Base-by-base conservation (phyloP, 2,797 vertebrate genomes). In the Leptodactylus fallax region DNA sequence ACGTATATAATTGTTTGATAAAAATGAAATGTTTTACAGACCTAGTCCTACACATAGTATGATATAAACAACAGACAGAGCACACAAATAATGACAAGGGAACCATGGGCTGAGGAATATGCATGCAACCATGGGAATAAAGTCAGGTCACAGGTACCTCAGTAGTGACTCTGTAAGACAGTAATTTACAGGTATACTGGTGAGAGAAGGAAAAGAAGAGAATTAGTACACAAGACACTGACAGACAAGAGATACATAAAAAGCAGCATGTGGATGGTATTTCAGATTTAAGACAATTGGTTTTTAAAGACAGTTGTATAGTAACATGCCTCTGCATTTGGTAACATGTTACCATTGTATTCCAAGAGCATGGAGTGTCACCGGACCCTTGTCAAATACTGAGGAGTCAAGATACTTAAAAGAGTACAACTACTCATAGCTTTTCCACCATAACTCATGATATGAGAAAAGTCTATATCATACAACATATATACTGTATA, bases 161-260 rank as follows among this genome's bases (percentile, higher is more conserved):
- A 81, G 96, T 96, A 96, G 97, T 99, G 95, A 98, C 97, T 95
- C 97, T 96, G 93, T 95, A 97, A 96, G 97, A 96, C 95, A 97
- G 96, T 97, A 98, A 96, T 96, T 97, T 97, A 96, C 92, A 97
- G 96, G 96, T 96, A 92, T 97, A 98, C 98, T 99, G 96, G 96
- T 88, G 90, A 93, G 93, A 95, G 94, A 81, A 92, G 94, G 94
- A 94, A 96, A 96, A 96, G 96, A 96, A 92, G 95, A 96, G 95
- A 93, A 95, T 96, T 97, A 96, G 95, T 96, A 90, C 90, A 93
- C 19, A 80, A 91, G 94, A 95, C 91, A 89, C 92, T 92, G 90
- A 90, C 85, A 25, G 87, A 90, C 81, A 90, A 89, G 87, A 67
- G 81, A 90, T 65, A 79, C 82, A 85, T 61, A 25, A 61, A 81